phyloP scores from a whole-genome alignment of 2,888 invertebrate species.

The Coleophora flavipennella region DNA sequence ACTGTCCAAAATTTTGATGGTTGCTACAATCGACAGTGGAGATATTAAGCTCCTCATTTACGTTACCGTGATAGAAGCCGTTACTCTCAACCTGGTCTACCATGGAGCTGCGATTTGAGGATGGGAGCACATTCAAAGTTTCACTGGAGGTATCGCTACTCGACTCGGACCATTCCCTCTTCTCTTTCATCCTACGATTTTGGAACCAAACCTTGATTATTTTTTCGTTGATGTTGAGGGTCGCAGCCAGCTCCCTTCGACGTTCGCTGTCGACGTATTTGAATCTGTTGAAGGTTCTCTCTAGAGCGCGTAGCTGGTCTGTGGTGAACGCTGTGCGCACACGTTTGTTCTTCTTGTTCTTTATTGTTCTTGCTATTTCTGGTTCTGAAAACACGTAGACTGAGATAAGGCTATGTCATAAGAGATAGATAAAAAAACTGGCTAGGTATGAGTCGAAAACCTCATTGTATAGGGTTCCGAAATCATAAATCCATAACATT shows the following conservation, averaged over 20 bases:
- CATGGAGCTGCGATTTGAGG: background rate
- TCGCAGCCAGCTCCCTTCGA: background rate
- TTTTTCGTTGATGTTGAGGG: conserved; percentile 68
- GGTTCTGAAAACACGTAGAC: conserved; percentile 17
- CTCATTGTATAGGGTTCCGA: no score
- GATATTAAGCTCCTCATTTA: no score
- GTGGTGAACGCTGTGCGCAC: background rate
- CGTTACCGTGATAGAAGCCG: no score
- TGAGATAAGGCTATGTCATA: no score
- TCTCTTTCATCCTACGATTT: conserved; percentile 76
- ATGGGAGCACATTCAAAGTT: conserved; percentile 3
- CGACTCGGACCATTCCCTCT: conserved; percentile 6
- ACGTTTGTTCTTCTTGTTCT: conserved; percentile 53
- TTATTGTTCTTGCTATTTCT: conserved; percentile 30
- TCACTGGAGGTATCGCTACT: background rate
- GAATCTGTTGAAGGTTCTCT: background rate
- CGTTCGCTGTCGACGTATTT: background rate
- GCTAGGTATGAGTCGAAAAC: no score
- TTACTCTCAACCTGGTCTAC: background rate
- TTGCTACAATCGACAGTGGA: no score
- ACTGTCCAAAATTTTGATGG: no score
- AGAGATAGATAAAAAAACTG: no score
- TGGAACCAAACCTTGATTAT: conserved; percentile 87
- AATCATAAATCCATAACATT: no score
- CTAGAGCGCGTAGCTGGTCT: background rate